Percentiles rank a stretch among this genome's conserved stretches.
These are phyloP conservation scores for Zaprionus kolodkinae DNA, from an alignment of 1,140 invertebrate genomes.

Conservation along the genomic window DNA sequence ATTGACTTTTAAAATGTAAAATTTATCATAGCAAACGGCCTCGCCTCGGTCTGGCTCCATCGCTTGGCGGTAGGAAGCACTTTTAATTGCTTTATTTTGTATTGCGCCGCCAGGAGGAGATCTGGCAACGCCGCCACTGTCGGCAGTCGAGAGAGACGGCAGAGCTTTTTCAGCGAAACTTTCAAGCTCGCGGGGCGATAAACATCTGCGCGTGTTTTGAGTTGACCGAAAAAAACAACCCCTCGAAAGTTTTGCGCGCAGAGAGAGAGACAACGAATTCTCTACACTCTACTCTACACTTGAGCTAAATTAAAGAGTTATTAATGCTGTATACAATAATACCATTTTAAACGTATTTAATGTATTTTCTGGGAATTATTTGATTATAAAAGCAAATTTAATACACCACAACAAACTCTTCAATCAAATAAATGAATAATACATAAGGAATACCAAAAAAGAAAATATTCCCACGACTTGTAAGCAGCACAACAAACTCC, in stretches of 20 bases:
- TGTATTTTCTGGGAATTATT: too few relatives aligned
- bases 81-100: conserved; percentile 61
- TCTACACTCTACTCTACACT: conserved; percentile 11
- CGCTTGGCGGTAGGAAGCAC: conserved; percentile 27
- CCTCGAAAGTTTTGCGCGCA: conserved; percentile 11
- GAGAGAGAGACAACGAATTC: neutral
- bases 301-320: neutral
- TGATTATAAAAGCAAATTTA: too few relatives aligned
- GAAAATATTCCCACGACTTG: too few relatives aligned
- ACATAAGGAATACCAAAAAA: too few relatives aligned
- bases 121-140: conserved; percentile 58
- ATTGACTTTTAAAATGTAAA: conserved; percentile 83
- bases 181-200: conserved; percentile 25
- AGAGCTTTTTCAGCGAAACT: conserved; percentile 49
- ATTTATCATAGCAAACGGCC: conserved; percentile 72
- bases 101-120: conserved; percentile 20
- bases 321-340: too few relatives aligned
- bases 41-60: neutral
- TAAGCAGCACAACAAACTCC: too few relatives aligned
- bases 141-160: too few relatives aligned
- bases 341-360: too few relatives aligned
- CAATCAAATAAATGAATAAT: too few relatives aligned
- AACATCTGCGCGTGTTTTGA: conserved; percentile 52
- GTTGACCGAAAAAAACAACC: conserved; percentile 57
- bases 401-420: too few relatives aligned